Evolutionary conservation across 2,888 invertebrate species (phyloP).

Genomic region (Branchinecta sandiegonensis): DNA sequence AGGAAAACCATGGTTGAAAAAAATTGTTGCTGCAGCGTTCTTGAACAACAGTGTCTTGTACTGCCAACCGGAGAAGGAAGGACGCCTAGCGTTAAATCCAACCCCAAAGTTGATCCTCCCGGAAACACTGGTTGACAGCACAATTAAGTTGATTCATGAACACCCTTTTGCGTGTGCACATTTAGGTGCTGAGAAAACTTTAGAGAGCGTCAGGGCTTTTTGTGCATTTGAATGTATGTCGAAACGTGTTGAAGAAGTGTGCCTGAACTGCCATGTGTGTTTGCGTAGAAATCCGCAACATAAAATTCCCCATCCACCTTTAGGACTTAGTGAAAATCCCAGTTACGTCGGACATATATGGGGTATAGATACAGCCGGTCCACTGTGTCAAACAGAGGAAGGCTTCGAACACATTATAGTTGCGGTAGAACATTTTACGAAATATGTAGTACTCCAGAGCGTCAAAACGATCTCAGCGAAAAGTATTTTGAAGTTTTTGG

Average conservation of each 20-base stretch:
- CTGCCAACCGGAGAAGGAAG: neutral
- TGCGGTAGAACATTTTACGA: constrained; percentile 4
- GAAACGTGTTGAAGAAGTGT: no score
- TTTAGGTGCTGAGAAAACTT: no score
- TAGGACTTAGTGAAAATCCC: neutral
- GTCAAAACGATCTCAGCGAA: neutral
- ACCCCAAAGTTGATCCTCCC: neutral
- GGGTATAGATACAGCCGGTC: neutral
- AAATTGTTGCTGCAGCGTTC: neutral
- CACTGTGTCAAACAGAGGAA: neutral
- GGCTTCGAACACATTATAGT: neutral
- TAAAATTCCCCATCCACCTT: neutral
- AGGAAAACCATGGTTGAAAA: constrained; percentile 2
- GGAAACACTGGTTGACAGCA: neutral
- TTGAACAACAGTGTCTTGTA: constrained; percentile 1
- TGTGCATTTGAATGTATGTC: no score
- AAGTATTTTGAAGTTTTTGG: neutral
- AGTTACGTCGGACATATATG: constrained; percentile 3
- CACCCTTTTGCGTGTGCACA: no score
- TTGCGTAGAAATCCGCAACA: no score
- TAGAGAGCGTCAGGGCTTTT: no score
- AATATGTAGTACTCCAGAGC: neutral
- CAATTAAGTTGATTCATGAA: no score
- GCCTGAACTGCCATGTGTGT: no score
- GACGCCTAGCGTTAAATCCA: neutral